Percentiles rank a stretch among this genome's conserved stretches.
Conservation (phyloP, 2,797 vertebrate species). For the Luscinia megarhynchos region DNA sequence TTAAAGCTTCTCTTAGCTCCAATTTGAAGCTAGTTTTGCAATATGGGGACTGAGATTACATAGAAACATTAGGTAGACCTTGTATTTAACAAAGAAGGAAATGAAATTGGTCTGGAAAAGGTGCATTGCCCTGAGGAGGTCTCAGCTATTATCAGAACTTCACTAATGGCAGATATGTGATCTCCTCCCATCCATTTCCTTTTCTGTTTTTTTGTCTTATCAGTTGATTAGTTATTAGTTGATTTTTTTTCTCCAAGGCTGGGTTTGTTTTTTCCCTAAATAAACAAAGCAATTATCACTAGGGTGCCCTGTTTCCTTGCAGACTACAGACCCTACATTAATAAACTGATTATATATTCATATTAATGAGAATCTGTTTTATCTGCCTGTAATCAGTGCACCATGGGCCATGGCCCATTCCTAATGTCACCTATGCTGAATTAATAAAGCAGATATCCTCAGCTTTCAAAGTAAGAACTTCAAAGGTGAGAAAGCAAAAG, state of each 20-base stretch:
- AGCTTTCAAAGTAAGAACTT: background rate
- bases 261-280: background rate
- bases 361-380: background rate
- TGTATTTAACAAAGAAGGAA: background rate
- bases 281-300: background rate
- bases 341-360: background rate
- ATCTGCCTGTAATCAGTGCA: background rate
- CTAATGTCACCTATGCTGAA: background rate
- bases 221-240: background rate
- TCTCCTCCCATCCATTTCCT: background rate
- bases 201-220: background rate
- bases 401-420: background rate
- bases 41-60: fast-evolving
- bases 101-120: background rate
- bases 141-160: background rate
- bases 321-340: background rate
- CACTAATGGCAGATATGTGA: background rate
- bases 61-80: background rate
- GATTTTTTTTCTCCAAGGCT: background rate
- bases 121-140: background rate
- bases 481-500: conserved; percentile 18
- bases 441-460: background rate
- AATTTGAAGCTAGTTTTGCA: background rate
- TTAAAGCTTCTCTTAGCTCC: background rate
- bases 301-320: background rate